A percentile compares a stretch with the other conserved stretches of the same genome.
phyloP scores from a whole-genome alignment of 1,140 invertebrate genomes.

The Drosophila suzukii region DNA sequence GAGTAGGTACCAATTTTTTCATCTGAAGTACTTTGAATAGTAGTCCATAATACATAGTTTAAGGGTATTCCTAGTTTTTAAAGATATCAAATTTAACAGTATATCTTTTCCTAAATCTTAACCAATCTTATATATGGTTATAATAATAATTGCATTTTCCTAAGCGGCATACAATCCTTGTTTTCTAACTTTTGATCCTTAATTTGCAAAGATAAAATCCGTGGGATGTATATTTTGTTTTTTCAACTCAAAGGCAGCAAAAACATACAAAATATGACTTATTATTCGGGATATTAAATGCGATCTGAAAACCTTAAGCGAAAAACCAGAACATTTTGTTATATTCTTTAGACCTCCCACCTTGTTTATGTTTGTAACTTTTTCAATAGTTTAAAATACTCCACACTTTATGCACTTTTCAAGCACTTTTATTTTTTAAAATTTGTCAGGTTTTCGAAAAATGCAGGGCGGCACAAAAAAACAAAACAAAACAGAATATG shows the following conservation, averaged over 20 bases:
- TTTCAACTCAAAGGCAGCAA: not conserved
- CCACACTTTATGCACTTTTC: slow-evolving; percentile 6
- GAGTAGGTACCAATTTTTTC: too few species aligned
- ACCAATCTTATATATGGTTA: too few species aligned
- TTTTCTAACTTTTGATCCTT: too few species aligned
- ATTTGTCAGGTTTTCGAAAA: slow-evolving; percentile 11
- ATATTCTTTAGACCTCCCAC: slow-evolving; percentile 1
- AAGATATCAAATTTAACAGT: too few species aligned
- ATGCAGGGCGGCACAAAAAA: slow-evolving; percentile 11
- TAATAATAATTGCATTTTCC: too few species aligned
- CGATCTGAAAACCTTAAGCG: not conserved
- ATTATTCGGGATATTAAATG: not conserved
- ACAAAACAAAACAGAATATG: slow-evolving; percentile 11
- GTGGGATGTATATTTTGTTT: too few species aligned
- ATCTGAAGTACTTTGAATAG: too few species aligned
- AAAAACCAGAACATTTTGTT: not conserved
- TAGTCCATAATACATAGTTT: too few species aligned
- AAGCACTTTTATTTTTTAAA: not conserved
- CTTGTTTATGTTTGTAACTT: not conserved
- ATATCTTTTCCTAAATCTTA: too few species aligned
- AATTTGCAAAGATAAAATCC: too few species aligned
- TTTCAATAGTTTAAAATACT: not conserved
- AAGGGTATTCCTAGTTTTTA: not conserved
- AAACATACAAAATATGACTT: not conserved
- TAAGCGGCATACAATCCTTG: too few species aligned